Evolutionary conservation across 2,797 vertebrate genomes (phyloP).

Genomic region (Rallus crepitans): DNA sequence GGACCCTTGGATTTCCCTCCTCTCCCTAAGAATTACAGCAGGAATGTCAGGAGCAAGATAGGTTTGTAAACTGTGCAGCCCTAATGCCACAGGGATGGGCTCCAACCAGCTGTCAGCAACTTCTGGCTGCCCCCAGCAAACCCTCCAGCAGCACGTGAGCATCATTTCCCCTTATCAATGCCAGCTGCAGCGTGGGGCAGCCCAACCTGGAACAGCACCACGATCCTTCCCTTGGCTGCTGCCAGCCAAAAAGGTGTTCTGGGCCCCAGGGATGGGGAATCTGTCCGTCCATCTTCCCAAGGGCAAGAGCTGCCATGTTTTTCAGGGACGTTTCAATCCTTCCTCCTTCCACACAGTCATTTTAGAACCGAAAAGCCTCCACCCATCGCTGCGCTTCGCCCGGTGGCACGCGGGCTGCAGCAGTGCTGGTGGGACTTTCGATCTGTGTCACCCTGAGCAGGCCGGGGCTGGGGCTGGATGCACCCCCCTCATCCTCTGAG

Average conservation of each 20-base stretch:
- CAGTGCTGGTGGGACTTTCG: neutral
- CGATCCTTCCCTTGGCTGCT: neutral
- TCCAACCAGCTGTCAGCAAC: neutral
- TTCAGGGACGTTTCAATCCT: neutral
- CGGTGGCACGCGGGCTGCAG: neutral
- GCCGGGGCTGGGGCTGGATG: neutral
- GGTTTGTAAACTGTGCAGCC: rapidly evolving
- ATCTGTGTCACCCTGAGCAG: constrained; percentile 6
- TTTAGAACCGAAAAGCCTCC: constrained; percentile 21
- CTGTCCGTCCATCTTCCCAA: neutral
- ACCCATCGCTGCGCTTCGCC: neutral
- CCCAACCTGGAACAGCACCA: rapidly evolving
- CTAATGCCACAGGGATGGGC: neutral
- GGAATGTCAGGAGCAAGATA: neutral
- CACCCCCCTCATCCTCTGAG: rapidly evolving
- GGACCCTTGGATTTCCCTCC: neutral
- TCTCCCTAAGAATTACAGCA: neutral
- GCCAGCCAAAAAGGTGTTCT: too few relatives aligned
- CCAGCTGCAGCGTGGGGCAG: neutral
- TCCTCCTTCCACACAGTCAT: constrained; percentile 23
- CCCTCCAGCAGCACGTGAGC: neutral
- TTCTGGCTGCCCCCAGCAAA: neutral
- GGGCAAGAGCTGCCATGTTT: neutral
- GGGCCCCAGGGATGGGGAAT: too few relatives aligned
- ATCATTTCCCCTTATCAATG: rapidly evolving